Evolutionary conservation across 92 coral and sea anemone genomes (phyloP), one percentile per base, ranked within the genome.

Genomic region (Zoanthus sansibaricus): DNA sequence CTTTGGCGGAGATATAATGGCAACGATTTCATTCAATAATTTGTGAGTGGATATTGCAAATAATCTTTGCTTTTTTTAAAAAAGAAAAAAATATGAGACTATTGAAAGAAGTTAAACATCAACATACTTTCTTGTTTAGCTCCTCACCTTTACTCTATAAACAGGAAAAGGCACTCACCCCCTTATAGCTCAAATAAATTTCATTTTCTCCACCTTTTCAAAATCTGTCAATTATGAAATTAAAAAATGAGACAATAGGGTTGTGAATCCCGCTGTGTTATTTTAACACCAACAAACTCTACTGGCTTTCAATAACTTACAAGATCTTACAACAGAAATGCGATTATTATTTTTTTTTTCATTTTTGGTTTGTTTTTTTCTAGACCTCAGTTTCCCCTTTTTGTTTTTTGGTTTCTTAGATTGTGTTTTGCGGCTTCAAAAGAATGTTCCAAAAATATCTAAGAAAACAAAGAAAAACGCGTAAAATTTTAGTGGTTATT

Each of bases 191-290:
- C 11, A 4, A 25, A 25, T 30, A 30, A 69, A 69, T 13, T 69
- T 69, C 31, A 33, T 69, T 25, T 69, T 69, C 74, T 69, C 15
- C 46, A 33, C 47, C n/a, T 21, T 30, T 67, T 67, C 33, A 67
- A 58, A 58, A 58, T 58, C 66, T 58, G 66, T 58, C 66, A 58
- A 58, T 58, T 58, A 58, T 58, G n/a, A 58, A 58, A 11, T 58
- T 58, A 58, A 1, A 58, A 14, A 58, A 58, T 25, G 66, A 58
- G 66, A 58, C 66, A 11, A 58, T 11, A 58, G 66, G 66, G 66
- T 58, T 58, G n/a, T 14, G n/a, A 14, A 58, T 14, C 66, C 66
- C n/a, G n/a, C 66, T 58, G 66, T 11, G 66, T 58, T 6, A 11
- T 58, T 58, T 58, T 6, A 58, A 58, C 66, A 58, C 66, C 66